Evolutionary conservation across 2,797 vertebrate species (phyloP).

Genomic region (Pangasius mekongensis): DNA sequence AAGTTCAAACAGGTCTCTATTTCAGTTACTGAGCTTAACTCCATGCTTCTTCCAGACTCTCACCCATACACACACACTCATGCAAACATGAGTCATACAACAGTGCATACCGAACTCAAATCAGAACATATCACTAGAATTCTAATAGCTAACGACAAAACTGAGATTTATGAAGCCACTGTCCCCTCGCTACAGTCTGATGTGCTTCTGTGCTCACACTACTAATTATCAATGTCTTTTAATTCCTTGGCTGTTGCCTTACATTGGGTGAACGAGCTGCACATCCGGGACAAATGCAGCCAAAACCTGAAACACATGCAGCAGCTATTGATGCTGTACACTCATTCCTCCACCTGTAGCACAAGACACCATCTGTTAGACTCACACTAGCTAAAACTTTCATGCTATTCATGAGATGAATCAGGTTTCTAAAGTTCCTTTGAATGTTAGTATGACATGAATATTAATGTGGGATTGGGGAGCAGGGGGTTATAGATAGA

Average conservation of each 20-base stretch:
- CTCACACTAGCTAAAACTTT: neutral
- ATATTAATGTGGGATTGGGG: neutral
- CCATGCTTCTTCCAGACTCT: neutral
- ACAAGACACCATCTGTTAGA: conserved; percentile 19
- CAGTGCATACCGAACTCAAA: neutral
- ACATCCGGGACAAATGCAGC: neutral
- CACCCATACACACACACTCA: neutral
- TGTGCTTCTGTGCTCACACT: neutral
- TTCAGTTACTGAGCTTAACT: neutral
- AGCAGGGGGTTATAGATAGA: neutral
- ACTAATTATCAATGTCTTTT: neutral
- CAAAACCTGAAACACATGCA: conserved; percentile 29
- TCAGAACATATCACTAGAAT: neutral
- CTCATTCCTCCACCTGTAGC: neutral
- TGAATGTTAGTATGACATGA: neutral
- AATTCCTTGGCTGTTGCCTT: neutral
- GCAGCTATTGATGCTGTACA: neutral
- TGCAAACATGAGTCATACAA: neutral
- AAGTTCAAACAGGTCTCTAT: conserved; percentile 33
- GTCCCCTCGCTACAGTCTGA: neutral
- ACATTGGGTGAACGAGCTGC: neutral
- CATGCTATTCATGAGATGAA: neutral
- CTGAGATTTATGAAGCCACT: neutral
- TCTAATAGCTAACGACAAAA: neutral
- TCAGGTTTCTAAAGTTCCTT: neutral